Conservation (phyloP, 2,797 vertebrate species). For the Gastrophryne carolinensis region DNA sequence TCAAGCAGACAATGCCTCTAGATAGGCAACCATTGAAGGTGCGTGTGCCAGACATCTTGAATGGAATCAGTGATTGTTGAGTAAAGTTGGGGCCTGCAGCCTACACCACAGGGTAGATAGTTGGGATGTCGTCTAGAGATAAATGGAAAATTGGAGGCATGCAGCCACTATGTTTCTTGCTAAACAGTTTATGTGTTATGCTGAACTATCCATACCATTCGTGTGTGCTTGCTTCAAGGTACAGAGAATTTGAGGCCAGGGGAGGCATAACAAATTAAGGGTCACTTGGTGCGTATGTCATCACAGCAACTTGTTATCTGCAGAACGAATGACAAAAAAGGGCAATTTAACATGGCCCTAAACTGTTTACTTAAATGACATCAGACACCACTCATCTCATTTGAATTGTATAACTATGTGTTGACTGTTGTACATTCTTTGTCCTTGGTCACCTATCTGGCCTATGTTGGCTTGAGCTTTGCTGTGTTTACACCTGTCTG, state of each 20-base stretch:
- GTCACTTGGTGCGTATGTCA: neutral
- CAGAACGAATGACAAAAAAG: conserved; percentile 33
- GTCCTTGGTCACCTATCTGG: neutral
- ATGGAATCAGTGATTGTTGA: neutral
- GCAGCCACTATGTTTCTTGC: neutral
- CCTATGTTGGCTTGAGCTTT: neutral
- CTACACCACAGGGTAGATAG: neutral
- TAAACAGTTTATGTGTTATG: neutral
- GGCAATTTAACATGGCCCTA: neutral
- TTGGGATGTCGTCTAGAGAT: neutral
- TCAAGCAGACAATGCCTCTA: neutral
- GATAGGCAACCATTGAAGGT: neutral
- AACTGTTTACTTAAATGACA: conserved; percentile 1
- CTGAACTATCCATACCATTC: neutral
- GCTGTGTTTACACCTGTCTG: conserved; percentile 24
- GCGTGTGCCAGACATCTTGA: neutral
- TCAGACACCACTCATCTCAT: neutral
- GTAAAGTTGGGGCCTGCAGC: neutral
- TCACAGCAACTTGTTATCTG: neutral
- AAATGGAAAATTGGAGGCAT: neutral
- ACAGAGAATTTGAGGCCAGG: neutral
- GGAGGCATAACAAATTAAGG: neutral
- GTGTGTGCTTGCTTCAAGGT: neutral
- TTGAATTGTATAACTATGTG: conserved; percentile 15
- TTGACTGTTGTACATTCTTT: neutral